Base-by-base conservation (phyloP, 1,140 invertebrate species). In the Bilobella aurantiaca region DNA sequence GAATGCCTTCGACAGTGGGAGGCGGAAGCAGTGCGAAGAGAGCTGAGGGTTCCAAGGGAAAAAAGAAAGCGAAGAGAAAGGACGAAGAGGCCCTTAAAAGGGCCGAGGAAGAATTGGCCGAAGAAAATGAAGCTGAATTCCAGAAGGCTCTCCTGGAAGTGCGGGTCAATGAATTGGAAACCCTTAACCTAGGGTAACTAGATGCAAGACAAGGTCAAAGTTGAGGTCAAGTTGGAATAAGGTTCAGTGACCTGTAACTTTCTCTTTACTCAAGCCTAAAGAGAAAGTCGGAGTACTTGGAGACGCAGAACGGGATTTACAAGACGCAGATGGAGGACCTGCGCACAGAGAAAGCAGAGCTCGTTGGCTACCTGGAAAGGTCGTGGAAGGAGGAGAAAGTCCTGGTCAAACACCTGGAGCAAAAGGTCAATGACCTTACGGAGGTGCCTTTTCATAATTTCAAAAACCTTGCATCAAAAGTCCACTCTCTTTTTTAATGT, bases 141-240 rank as follows among this genome's bases (percentile, higher is more conserved):
- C 64, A 69, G 28, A 68, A 67, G 42, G 69, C 66, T 30, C 8
- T 58, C 0, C 25, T 73, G 25, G 71, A 73, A 66, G 67, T 73
- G 29, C 62, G 71, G 18, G 69, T 73, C 1, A 73, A 70, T 53
- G 71, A 73, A 61, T 47, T 73, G 58, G 69, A 70, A 31, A 66
- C 58, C 30, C 58, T 73, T 18, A 73, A 73, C 58, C 25, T 61
- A 3, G 71, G 71, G 70, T 72, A 61, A 5, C 3, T 53, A 63
- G 12, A 56, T 37, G 5, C 21, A 28, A 63, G 28, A 62, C 28
- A 28, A 27, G 3, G 12, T 59, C 28, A 59, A 16, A 12, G 5
- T 29, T 14, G 18, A 8, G 31, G 27, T 16, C 31, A 32, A 18
- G 25, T 28, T 27, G 8, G 3, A 28, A 59, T 12, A 14, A n/a